Conservation (phyloP, 2,888 invertebrate genomes). For the Phaonia tiefii region DNA sequence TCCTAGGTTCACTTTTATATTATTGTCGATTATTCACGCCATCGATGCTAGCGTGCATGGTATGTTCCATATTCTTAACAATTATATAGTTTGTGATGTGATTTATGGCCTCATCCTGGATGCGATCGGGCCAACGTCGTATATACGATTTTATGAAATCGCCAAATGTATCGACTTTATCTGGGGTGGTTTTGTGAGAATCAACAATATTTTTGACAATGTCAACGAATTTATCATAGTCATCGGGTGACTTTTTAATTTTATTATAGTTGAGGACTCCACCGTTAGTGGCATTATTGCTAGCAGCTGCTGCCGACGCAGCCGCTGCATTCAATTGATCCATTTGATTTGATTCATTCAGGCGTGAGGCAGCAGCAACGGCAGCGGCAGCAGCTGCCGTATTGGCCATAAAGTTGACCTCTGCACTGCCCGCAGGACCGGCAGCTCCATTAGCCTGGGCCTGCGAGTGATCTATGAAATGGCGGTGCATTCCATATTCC, state of each 20-base stretch:
- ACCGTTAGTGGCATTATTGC: conserved; percentile 73
- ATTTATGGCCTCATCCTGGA: conserved; percentile 79
- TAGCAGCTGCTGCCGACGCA: conserved; percentile 71
- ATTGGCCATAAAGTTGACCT: conserved; percentile 79
- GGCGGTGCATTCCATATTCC: conserved; percentile 80
- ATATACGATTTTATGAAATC: conserved; percentile 79
- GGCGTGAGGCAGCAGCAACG: conserved; percentile 78
- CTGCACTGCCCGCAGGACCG: conserved; percentile 69
- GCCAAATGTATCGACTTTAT: conserved; percentile 78
- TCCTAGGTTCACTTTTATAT: conserved; percentile 75
- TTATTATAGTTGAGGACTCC: conserved; percentile 76
- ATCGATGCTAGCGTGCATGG: conserved; percentile 76
- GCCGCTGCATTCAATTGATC: conserved; percentile 76
- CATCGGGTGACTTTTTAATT: conserved; percentile 73
- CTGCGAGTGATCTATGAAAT: conserved; percentile 79
- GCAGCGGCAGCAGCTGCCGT: conserved; percentile 79
- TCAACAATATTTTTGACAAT: conserved; percentile 80
- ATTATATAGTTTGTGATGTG: conserved; percentile 79
- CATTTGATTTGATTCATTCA: conserved; percentile 77
- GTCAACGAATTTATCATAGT: conserved; percentile 79
- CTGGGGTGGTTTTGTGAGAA: conserved; percentile 78
- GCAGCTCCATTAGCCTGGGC: conserved; percentile 77
- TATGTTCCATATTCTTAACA: conserved; percentile 79
- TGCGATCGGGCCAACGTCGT: conserved; percentile 79
- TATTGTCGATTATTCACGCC: conserved; percentile 79